phyloP scores from a whole-genome alignment of 2,113 vertebrate genomes.

The Otis tarda region DNA sequence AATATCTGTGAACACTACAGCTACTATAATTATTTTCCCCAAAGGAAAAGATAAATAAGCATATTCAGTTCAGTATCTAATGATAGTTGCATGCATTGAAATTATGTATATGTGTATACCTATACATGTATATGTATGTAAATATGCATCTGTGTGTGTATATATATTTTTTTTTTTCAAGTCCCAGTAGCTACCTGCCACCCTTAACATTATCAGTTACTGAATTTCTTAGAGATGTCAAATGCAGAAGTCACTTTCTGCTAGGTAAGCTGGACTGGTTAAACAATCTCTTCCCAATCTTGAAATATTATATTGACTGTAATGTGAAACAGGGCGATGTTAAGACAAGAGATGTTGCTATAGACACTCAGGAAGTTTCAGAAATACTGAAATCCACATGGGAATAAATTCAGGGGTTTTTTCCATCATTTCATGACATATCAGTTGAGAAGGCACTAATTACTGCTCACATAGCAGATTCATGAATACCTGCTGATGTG shows the following conservation, averaged over 20 bases:
- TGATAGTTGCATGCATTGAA: background rate
- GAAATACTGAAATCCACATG: too few species aligned
- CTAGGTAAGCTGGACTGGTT: background rate
- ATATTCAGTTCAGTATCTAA: background rate
- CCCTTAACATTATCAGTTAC: background rate
- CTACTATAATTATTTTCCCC: background rate
- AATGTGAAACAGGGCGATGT: background rate
- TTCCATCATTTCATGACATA: too few species aligned
- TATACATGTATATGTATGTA: background rate
- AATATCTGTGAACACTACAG: background rate
- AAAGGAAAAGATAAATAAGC: background rate
- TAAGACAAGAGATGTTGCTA: too few species aligned
- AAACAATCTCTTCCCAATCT: background rate
- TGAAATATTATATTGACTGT: background rate
- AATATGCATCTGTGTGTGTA: background rate
- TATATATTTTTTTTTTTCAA: background rate
- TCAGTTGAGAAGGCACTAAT: too few species aligned
- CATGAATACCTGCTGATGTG: too few species aligned
- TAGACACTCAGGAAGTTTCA: too few species aligned
- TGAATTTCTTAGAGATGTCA: background rate
- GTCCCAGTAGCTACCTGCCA: background rate
- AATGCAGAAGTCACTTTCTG: background rate
- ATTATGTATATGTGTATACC: background rate
- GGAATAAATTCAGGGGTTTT: too few species aligned
- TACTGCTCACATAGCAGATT: too few species aligned